These are phyloP conservation scores for Ramazzottius varieornatus DNA, from an alignment of 2,888 invertebrate species.

Conservation along the genomic window DNA sequence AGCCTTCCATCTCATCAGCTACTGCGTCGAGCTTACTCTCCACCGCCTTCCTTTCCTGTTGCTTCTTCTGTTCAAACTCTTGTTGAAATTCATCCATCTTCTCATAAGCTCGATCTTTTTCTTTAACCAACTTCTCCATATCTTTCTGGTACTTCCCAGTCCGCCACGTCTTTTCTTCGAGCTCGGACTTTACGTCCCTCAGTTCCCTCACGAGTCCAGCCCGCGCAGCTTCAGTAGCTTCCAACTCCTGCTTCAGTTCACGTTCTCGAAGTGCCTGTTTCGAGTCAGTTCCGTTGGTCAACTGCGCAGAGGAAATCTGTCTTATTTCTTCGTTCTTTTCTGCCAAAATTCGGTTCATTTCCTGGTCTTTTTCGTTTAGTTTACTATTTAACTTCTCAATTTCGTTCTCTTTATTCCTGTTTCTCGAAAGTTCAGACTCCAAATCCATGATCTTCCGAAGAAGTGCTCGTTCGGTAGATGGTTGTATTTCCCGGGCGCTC, in stretches of 20 bases:
- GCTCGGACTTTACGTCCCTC: not conserved
- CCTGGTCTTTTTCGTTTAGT: not conserved
- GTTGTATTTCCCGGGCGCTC: not conserved
- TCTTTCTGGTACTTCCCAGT: not conserved
- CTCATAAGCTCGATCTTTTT: not conserved
- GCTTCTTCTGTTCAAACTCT: not conserved
- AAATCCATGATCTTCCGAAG: not conserved
- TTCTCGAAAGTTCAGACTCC: not conserved
- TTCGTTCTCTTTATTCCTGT: not conserved
- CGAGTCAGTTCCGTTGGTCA: too few species aligned
- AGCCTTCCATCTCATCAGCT: not conserved
- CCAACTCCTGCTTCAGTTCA: not conserved
- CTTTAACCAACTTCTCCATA: not conserved
- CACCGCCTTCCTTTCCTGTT: not conserved
- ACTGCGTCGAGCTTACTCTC: not conserved
- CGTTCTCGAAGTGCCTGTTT: not conserved
- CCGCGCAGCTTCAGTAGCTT: not conserved
- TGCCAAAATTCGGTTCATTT: not conserved
- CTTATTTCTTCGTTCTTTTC: not conserved
- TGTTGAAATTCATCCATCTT: not conserved
- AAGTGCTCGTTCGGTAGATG: not conserved
- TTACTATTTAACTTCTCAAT: not conserved
- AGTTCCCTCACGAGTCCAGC: not conserved
- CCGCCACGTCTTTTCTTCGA: not conserved
- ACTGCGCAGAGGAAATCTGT: not conserved